These are phyloP conservation scores for Onychostoma macrolepis DNA, from an alignment of 2,113 vertebrate species.

Conservation along the genomic window DNA sequence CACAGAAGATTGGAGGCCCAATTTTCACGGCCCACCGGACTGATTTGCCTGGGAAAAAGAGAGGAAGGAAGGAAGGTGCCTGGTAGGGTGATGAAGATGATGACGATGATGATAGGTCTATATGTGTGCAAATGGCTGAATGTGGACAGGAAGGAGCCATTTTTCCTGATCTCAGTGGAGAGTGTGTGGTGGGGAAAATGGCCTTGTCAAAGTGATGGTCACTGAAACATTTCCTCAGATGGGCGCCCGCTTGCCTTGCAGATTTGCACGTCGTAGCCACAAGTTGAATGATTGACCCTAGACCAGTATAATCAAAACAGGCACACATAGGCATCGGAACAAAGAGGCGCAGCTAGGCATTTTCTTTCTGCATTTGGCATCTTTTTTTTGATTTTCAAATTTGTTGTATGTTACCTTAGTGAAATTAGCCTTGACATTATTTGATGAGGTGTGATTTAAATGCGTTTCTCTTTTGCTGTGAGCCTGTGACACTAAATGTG, in stretches of 20 bases:
- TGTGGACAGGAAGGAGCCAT: constrained; percentile 53
- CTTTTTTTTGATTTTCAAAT: not conserved
- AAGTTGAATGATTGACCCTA: constrained; percentile 54
- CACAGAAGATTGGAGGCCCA: constrained; percentile 70
- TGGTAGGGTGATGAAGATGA: constrained; percentile 56
- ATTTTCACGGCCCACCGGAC: constrained; percentile 71
- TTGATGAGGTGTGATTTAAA: not conserved
- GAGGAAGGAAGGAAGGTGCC: constrained; percentile 55
- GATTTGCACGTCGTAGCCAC: constrained; percentile 43
- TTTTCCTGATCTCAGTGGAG: constrained; percentile 48
- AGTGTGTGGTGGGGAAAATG: constrained; percentile 52
- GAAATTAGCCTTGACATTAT: not conserved
- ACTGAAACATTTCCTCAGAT: constrained; percentile 56
- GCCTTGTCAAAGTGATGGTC: constrained; percentile 60
- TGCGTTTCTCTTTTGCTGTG: not conserved
- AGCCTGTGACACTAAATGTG: not conserved
- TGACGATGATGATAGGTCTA: constrained; percentile 67
- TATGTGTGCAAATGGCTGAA: constrained; percentile 68
- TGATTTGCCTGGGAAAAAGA: constrained; percentile 66
- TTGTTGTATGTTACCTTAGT: not conserved
- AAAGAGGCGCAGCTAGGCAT: constrained; percentile 4
- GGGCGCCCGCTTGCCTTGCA: constrained; percentile 36
- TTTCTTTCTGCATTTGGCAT: constrained; percentile 5
- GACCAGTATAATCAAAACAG: constrained; percentile 40
- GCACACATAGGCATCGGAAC: constrained; percentile 5